A percentile compares a stretch with the other conserved stretches of the same genome.
Conservation (phyloP, 2,888 invertebrate genomes). For the Horisme vitalbata region DNA sequence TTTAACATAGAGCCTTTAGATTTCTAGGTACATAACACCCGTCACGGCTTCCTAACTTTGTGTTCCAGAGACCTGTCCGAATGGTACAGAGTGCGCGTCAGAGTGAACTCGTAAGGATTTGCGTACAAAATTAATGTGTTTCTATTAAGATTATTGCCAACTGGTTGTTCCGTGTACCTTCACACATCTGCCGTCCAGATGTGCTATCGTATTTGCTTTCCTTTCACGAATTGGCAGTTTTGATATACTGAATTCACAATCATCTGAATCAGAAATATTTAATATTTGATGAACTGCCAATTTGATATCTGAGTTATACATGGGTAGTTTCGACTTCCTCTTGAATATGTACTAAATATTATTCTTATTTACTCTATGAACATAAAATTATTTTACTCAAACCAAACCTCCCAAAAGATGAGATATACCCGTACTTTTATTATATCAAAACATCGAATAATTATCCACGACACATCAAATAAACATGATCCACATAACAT, state of each 20-base stretch:
- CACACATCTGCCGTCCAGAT: slow-evolving; percentile 79
- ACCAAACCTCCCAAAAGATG: too few relatives aligned
- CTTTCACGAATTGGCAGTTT: slow-evolving; percentile 76
- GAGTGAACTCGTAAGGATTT: slow-evolving; percentile 92
- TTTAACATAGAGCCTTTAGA: slow-evolving; percentile 40
- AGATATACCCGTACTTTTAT: slow-evolving; percentile 41
- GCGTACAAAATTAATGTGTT: slow-evolving; percentile 78
- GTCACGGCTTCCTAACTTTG: slow-evolving; percentile 75
- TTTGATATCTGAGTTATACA: slow-evolving; percentile 57
- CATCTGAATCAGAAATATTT: slow-evolving; percentile 28
- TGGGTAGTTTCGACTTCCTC: slow-evolving; percentile 63
- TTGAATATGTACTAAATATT: slow-evolving; percentile 29
- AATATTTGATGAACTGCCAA: slow-evolving; percentile 64
- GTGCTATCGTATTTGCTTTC: slow-evolving; percentile 73
- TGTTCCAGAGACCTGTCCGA: slow-evolving; percentile 87
- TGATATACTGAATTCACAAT: slow-evolving; percentile 39
- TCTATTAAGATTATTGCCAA: slow-evolving; percentile 72
- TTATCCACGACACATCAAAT: slow-evolving; percentile 28
- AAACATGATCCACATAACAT: slow-evolving; percentile 30
- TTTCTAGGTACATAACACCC: slow-evolving; percentile 60
- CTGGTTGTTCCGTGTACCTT: slow-evolving; percentile 80
- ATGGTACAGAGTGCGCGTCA: slow-evolving; percentile 93
- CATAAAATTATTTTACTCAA: slow-evolving; percentile 12
- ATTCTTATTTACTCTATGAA: slow-evolving; percentile 20
- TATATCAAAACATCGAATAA: slow-evolving; percentile 26